Base-by-base conservation (phyloP, 1,140 invertebrate genomes). In the Solenopsis invicta region DNA sequence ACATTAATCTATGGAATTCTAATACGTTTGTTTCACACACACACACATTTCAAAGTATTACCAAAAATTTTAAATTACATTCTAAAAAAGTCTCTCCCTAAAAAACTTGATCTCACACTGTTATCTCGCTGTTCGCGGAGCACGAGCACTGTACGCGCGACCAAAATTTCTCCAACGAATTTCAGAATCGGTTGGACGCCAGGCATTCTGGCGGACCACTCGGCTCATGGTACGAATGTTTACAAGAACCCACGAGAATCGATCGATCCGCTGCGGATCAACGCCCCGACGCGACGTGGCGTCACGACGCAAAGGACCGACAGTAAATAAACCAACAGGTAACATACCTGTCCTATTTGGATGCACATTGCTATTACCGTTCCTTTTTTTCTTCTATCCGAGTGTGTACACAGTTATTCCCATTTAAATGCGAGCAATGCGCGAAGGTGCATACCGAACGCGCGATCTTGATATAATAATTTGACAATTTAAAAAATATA, bases 181-280 rank as follows among this genome's bases (percentile, higher is more conserved):
- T n/a, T 59, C 41, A 29, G 5, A 34, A 48, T 48, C 18, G 10
- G n/a, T 62, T 29, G 1, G 16, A 45, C 9, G 24, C 10, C 13
- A 13, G 18, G 52, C 18, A 64, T 41, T 59, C 9, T 45, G 16
- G 24, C n/a, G 48, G 8, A 4, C n/a, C 54, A 8, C n/a, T 37
- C 1, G 12, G 12, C 5, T 56, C 21, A 48, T 9, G 6, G 18
- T 34, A 37, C 18, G 4, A 52, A 5, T 78, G 45, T 77, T 50
- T 66, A 72, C 67, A 59, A 69, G 66, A 62, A 50, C 12, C 13
- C 69, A 12, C 2, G 56, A 59, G 37, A 48, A 88, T 89, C 87
- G 77, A 88, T 76, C 86, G 62, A 67, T 72, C 41, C 29, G 75
- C 13, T 29, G 54, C 66, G 18, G 62, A 82, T 82, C 78, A 82